These are phyloP conservation scores for Jacana jacana DNA, from an alignment of 2,113 vertebrate genomes.

Conservation along the genomic window DNA sequence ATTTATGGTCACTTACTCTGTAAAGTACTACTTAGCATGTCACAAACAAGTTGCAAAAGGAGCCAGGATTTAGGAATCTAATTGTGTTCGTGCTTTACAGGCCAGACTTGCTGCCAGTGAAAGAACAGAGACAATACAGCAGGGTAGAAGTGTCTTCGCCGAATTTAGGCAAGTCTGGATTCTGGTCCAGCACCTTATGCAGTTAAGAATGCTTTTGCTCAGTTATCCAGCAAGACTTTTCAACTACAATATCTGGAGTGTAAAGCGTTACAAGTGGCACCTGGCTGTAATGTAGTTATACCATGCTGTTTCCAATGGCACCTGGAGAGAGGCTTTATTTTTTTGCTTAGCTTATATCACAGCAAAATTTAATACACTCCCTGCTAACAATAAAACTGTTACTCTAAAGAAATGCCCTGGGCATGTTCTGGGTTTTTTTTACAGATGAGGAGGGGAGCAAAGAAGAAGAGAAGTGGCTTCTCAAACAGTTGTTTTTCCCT, in stretches of 20 bases:
- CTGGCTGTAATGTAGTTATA: too few species aligned
- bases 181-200: background rate
- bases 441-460: too few species aligned
- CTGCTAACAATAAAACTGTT: too few species aligned
- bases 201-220: background rate
- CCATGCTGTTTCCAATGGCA: too few species aligned
- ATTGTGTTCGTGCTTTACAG: background rate
- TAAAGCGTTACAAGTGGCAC: background rate
- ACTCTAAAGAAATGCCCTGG: too few species aligned
- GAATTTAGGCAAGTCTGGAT: background rate
- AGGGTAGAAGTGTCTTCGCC: background rate
- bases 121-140: background rate
- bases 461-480: too few species aligned
- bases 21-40: background rate
- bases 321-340: too few species aligned
- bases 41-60: background rate
- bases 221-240: background rate
- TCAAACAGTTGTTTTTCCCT: too few species aligned
- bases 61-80: background rate
- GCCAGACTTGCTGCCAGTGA: background rate
- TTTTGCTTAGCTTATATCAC: too few species aligned
- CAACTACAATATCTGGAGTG: background rate
- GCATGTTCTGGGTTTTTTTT: too few species aligned
- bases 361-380: too few species aligned
- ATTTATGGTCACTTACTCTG: background rate